Conservation (phyloP, 1,140 invertebrate species). For the Lepeophtheirus salmonis region DNA sequence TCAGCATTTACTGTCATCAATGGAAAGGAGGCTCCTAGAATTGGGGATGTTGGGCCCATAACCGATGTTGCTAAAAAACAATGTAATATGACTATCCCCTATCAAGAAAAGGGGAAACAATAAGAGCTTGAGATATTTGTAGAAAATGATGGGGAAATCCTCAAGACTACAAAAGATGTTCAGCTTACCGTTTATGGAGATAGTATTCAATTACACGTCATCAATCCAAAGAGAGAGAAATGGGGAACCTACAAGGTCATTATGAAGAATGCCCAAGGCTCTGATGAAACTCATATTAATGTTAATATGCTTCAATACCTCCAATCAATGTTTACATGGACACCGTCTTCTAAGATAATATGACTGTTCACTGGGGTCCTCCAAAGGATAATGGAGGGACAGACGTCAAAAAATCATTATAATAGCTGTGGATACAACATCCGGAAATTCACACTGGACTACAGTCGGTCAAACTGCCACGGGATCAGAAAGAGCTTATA, state of each 20-base stretch:
- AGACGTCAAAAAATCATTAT: slow-evolving; percentile 70
- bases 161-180: slow-evolving; percentile 17
- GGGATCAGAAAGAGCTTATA: slow-evolving; percentile 24
- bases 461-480: slow-evolving; percentile 21
- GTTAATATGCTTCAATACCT: slow-evolving; percentile 43
- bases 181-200: slow-evolving; percentile 18
- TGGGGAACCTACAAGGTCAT: slow-evolving; percentile 16
- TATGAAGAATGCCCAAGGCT: slow-evolving; percentile 18
- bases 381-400: slow-evolving; percentile 82
- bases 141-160: slow-evolving; percentile 17
- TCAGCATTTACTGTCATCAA: slow-evolving; percentile 18
- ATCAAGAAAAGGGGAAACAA: slow-evolving; percentile 17
- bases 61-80: slow-evolving; percentile 17
- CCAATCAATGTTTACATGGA: slow-evolving; percentile 73
- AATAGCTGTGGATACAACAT: slow-evolving; percentile 74
- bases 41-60: slow-evolving; percentile 15
- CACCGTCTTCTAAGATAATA: slow-evolving; percentile 78
- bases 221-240: slow-evolving; percentile 18
- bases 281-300: slow-evolving; percentile 5
- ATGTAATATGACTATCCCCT: slow-evolving; percentile 19
- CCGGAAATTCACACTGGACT: slow-evolving; percentile 38
- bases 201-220: slow-evolving; percentile 15
- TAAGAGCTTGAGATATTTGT: slow-evolving; percentile 18
- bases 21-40: slow-evolving; percentile 15
- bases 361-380: slow-evolving; percentile 72